These are phyloP conservation scores for Carapus acus DNA, from an alignment of 2,797 vertebrate genomes.

Conservation along the genomic window DNA sequence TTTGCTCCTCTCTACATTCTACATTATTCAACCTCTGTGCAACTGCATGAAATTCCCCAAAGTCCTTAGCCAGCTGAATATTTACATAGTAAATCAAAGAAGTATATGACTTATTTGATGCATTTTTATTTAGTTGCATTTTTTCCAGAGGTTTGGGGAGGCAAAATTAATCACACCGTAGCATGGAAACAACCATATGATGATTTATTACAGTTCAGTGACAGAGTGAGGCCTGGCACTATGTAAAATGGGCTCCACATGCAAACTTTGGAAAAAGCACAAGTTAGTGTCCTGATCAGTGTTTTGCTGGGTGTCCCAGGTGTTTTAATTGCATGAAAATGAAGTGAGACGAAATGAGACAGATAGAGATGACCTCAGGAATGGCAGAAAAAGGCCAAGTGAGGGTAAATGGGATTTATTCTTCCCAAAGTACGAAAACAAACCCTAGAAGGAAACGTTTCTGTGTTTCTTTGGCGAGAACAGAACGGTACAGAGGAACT, in stretches of 20 bases:
- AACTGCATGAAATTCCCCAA: slow-evolving; percentile 10
- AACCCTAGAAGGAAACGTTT: slow-evolving; percentile 13
- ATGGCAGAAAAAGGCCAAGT: slow-evolving; percentile 27
- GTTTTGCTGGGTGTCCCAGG: slow-evolving; percentile 11
- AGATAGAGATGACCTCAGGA: slow-evolving; percentile 29
- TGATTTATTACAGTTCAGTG: slow-evolving; percentile 27
- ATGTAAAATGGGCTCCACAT: slow-evolving; percentile 9
- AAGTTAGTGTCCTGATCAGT: slow-evolving; percentile 6
- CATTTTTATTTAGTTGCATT: slow-evolving; percentile 10
- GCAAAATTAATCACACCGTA: slow-evolving; percentile 9
- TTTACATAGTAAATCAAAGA: slow-evolving; percentile 19
- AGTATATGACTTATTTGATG: slow-evolving; percentile 11
- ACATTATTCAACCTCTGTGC: background rate
- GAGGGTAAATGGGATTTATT: slow-evolving; percentile 29
- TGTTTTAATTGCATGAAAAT: slow-evolving; percentile 17
- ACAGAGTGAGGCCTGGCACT: background rate
- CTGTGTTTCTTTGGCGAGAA: slow-evolving; percentile 11
- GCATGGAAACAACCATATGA: slow-evolving; percentile 9
- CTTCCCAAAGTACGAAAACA: slow-evolving; percentile 24
- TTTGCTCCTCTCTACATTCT: background rate
- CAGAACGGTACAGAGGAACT: slow-evolving; percentile 16
- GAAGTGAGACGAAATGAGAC: background rate
- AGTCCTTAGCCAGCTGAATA: slow-evolving; percentile 4
- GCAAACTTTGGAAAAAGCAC: slow-evolving; percentile 10
- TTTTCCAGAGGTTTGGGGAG: slow-evolving; percentile 8